Percentiles rank a stretch among this genome's conserved stretches.
These are phyloP conservation scores for Ophion costatus DNA, from an alignment of 2,888 invertebrate species.

Conservation along the genomic window DNA sequence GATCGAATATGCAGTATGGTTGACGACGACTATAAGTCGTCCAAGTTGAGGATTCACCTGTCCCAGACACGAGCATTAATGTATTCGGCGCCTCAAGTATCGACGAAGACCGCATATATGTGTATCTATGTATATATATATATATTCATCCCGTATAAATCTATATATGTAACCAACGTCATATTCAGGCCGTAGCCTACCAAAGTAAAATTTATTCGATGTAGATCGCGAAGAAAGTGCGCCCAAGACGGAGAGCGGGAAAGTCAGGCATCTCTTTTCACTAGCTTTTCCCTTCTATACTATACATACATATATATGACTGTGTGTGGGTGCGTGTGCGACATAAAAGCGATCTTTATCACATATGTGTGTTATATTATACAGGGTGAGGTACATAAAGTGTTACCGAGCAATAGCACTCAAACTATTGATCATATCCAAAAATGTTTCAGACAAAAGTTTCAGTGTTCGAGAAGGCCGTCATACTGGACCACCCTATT, in stretches of 20 bases:
- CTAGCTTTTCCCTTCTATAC: constrained; percentile 29
- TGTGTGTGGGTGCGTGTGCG: neutral
- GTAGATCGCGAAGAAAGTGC: constrained; percentile 63
- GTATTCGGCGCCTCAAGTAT: constrained; percentile 77
- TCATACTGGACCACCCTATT: no score
- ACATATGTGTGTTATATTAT: no score
- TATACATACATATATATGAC: constrained; percentile 19
- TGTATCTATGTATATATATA: neutral
- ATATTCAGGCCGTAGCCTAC: constrained; percentile 55
- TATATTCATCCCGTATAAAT: constrained; percentile 37
- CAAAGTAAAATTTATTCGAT: constrained; percentile 65
- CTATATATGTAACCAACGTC: constrained; percentile 63
- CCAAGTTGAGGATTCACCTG: constrained; percentile 44
- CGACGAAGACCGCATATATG: constrained; percentile 62
- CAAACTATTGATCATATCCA: no score
- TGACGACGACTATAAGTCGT: no score
- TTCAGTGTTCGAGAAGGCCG: no score
- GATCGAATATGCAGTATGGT: constrained; percentile 6
- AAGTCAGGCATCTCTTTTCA: constrained; percentile 27
- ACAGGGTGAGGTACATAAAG: no score
- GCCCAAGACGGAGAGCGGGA: constrained; percentile 36
- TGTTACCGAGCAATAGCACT: no score
- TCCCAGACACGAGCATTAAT: constrained; percentile 67
- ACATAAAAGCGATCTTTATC: constrained; percentile 33
- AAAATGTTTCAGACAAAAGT: no score